Percentiles rank a stretch among this genome's conserved stretches.
Conservation (phyloP, 2,113 vertebrate species). For the Notothenia coriiceps region DNA sequence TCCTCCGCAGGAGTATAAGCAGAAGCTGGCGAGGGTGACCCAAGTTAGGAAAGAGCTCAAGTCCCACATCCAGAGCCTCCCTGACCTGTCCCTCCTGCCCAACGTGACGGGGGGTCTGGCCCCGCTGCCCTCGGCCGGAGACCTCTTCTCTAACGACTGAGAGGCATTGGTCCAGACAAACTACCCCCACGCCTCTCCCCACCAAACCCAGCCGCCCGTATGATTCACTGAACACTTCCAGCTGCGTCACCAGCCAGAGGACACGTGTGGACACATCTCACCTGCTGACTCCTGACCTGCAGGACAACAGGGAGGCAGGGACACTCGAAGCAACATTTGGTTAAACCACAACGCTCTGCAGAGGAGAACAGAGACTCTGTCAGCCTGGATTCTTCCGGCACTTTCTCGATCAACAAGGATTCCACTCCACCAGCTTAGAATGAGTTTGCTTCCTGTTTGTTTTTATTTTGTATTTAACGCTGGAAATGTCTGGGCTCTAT, state of each 20-base stretch:
- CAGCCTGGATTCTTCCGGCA: conserved; percentile 47
- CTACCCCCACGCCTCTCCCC: conserved; percentile 10
- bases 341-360: conserved; percentile 42
- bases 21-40: conserved; percentile 97
- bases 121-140: conserved; percentile 95
- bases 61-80: conserved; percentile 98
- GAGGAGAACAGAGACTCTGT: conserved; percentile 68
- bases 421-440: conserved; percentile 77
- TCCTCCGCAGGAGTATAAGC: conserved; percentile 92
- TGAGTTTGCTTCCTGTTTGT: conserved; percentile 57
- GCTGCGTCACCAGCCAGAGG: conserved; percentile 38
- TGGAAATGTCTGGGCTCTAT: conserved; percentile 28
- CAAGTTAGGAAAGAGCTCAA: conserved; percentile 98
- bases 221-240: conserved; percentile 50
- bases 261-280: conserved; percentile 34
- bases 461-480: conserved; percentile 67
- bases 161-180: conserved; percentile 7
- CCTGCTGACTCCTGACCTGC: conserved; percentile 16
- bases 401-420: conserved; percentile 54
- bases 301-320: conserved; percentile 32
- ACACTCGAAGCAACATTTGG: conserved; percentile 23
- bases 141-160: conserved; percentile 99
- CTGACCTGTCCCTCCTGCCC: conserved; percentile 95
- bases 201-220: conserved; percentile 34
- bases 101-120: conserved; percentile 96